Evolutionary conservation across 2,888 invertebrate genomes (phyloP), one percentile per base, ranked within the genome.

Genomic region (Thalpophila matura): DNA sequence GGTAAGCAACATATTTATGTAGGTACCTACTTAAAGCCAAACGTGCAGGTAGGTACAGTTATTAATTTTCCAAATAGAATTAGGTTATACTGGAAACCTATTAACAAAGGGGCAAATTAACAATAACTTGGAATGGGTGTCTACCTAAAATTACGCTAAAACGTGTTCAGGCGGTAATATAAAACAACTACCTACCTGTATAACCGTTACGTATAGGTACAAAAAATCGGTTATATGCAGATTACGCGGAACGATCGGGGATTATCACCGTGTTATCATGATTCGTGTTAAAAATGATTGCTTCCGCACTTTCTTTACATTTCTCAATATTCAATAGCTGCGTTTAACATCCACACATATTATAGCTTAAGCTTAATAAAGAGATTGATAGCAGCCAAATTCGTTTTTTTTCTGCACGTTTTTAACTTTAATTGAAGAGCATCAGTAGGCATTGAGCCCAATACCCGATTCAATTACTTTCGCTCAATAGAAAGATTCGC

Each of bases 161-260:
- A 60, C 7, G 12, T 29, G 42, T 59, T 42, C 18, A 27, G 18
- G 18, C 24, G 16, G 40, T 64, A 33, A 40, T 22, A 22, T 40
- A 22, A 40, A 18, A 29, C 31, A 42, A 6, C 4, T 26, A 29
- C 40, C 38, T 3, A 42, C 12, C 4, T 24, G 12, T n/a, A 27
- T 20, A 37, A 18, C 38, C 38, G 12, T 18, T 24, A 18, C 56
- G 35, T 37, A 43, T 45, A 57, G 57, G 27, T 38, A 27, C 35
- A 20, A n/a, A 16, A 70, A 61, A 71, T 31, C 20, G 16, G 51
- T 51, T 64, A 71, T 62, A 50, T 50, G n/a, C 51, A 45, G 65
- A 62, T 71, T 46, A 31, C 29, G 37, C 26, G 64, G 14, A 63
- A 35, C 71, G 10, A 50, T 45, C 43, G 18, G 12, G 31, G 20